These are phyloP conservation scores for Raja brachyura DNA, from an alignment of 2,113 vertebrate genomes.

Conservation along the genomic window DNA sequence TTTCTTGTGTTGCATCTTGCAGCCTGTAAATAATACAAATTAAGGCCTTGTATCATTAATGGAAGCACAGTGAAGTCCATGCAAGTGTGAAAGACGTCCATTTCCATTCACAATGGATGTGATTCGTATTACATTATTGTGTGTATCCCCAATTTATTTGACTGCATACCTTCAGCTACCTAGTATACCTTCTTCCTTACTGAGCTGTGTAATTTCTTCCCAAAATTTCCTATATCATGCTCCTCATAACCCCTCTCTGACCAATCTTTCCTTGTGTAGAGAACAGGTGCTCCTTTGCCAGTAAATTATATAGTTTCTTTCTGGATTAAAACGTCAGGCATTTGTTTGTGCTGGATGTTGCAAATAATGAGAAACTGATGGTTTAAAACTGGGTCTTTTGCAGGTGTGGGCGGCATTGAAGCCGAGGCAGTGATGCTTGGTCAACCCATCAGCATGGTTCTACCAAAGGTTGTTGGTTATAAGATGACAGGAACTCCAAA, in stretches of 20 bases:
- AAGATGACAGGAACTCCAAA: slow-evolving; percentile 68
- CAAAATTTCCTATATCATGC: not conserved
- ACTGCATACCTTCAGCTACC: not conserved
- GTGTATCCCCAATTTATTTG: not conserved
- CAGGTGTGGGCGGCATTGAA: slow-evolving; percentile 95
- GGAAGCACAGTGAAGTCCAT: too few species aligned
- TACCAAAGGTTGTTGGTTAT: slow-evolving; percentile 92
- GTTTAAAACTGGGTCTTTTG: not conserved
- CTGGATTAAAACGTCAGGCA: not conserved
- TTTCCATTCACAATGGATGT: too few species aligned
- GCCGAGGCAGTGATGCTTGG: slow-evolving; percentile 98
- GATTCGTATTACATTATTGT: not conserved
- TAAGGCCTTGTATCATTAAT: too few species aligned
- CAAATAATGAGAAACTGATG: not conserved
- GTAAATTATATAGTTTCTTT: not conserved
- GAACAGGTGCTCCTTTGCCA: not conserved
- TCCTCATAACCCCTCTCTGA: not conserved
- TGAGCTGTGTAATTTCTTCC: slow-evolving; percentile 1
- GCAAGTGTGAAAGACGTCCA: too few species aligned
- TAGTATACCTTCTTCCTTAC: not conserved
- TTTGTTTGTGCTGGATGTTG: not conserved
- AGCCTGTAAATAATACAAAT: too few species aligned
- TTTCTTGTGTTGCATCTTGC: too few species aligned
- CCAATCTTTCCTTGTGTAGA: too few species aligned
- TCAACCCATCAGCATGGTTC: slow-evolving; percentile 95